Conservation (phyloP, 2,888 invertebrate genomes). For the Rhogogaster chlorosoma region DNA sequence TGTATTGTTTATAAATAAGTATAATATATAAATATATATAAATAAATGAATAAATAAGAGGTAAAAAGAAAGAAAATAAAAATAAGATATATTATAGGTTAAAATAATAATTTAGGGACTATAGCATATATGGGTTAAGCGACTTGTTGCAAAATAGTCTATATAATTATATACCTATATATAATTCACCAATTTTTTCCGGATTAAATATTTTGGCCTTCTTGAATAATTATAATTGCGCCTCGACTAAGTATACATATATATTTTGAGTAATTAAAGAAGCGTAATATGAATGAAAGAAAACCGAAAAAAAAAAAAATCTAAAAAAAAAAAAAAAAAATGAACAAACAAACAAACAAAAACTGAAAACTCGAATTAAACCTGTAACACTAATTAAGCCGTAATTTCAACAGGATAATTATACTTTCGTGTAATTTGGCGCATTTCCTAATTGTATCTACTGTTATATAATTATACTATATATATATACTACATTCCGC, state of each 20-base stretch:
- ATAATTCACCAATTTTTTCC: slow-evolving; percentile 55
- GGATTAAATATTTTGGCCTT: slow-evolving; percentile 45
- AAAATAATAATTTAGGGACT: slow-evolving; percentile 19
- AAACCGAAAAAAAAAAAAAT: background rate
- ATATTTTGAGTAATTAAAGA: slow-evolving; percentile 34
- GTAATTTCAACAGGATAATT: slow-evolving; percentile 16
- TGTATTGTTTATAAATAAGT: slow-evolving; percentile 49
- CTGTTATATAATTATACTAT: background rate
- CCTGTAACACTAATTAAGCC: slow-evolving; percentile 21
- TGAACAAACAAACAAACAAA: slow-evolving; percentile 49
- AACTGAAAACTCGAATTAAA: slow-evolving; percentile 8
- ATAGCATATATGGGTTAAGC: background rate
- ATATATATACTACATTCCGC: slow-evolving; percentile 26
- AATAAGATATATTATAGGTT: slow-evolving; percentile 22
- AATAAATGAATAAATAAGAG: slow-evolving; percentile 57
- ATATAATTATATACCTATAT: background rate
- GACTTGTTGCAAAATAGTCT: slow-evolving; percentile 32
- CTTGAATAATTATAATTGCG: slow-evolving; percentile 42
- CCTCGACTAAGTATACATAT: slow-evolving; percentile 47
- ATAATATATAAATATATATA: no score
- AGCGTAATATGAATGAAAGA: slow-evolving; percentile 40
- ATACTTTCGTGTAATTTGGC: slow-evolving; percentile 42
- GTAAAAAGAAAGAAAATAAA: slow-evolving; percentile 48
- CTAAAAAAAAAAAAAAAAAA: slow-evolving; percentile 58
- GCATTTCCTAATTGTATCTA: slow-evolving; percentile 34